phyloP scores from a whole-genome alignment of 2,888 invertebrate species.

The Stenchaetothrips biformis region DNA sequence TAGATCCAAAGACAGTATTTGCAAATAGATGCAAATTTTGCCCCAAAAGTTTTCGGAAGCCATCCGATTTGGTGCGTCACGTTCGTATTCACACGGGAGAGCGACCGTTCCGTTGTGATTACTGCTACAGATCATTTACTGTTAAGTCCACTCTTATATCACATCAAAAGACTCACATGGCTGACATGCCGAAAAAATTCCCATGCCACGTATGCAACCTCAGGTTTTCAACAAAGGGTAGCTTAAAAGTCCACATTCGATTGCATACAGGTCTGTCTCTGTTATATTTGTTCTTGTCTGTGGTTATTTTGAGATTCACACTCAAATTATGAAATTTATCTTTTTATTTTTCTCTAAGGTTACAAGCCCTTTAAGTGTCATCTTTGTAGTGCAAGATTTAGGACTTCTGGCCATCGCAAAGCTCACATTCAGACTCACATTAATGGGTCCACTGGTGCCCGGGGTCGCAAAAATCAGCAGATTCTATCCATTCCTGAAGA shows the following conservation, averaged over 20 bases:
- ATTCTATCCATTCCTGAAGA: constrained; percentile 38
- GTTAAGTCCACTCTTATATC: constrained; percentile 61
- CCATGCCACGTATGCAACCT: constrained; percentile 59
- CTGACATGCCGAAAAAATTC: constrained; percentile 51
- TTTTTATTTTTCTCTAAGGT: constrained; percentile 43
- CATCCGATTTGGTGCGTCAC: constrained; percentile 56
- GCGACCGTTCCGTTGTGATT: constrained; percentile 57
- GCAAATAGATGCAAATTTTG: constrained; percentile 55
- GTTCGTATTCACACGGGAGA: constrained; percentile 58
- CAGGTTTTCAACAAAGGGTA: constrained; percentile 60
- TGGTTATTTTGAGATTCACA: constrained; percentile 27
- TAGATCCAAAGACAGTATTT: constrained; percentile 43
- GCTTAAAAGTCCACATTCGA: constrained; percentile 62
- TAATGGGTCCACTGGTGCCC: not conserved
- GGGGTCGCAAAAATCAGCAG: constrained; percentile 41
- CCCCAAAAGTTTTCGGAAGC: constrained; percentile 61
- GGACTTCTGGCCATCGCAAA: constrained; percentile 62
- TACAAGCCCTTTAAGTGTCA: constrained; percentile 57
- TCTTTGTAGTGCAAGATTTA: constrained; percentile 57
- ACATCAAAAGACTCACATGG: constrained; percentile 56
- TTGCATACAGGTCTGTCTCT: constrained; percentile 54
- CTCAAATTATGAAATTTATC: constrained; percentile 26
- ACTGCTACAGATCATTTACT: constrained; percentile 55
- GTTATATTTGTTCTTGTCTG: constrained; percentile 26
- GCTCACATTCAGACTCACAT: constrained; percentile 55